Evolutionary conservation across 2,888 invertebrate species (phyloP), one percentile per base, ranked within the genome.

Genomic region (Philhelius pedissequus): DNA sequence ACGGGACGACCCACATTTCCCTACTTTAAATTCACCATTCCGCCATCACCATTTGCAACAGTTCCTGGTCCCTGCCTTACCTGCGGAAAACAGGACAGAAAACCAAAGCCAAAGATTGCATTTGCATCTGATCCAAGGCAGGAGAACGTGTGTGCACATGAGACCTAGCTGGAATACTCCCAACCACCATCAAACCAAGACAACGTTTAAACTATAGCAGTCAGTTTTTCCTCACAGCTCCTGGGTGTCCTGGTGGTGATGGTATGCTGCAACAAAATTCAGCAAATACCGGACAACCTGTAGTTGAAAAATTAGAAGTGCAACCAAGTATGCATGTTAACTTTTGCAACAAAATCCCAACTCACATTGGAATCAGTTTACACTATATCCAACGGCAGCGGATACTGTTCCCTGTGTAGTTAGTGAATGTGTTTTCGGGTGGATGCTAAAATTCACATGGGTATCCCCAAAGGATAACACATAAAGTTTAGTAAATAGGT

Each of bases 301-400:
- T 45, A 79, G 74, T 43, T 83, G 68, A 70, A 79, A 79, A 83
- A 79, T 74, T 83, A 83, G 62, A 74, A 74, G 74, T 79, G 69
- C 74, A 83, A 74, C 83, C 79, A 79, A 74, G 83, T 83, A 70
- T 83, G 74, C 79, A 74, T 70, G 83, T 56, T 74, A 79, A 52
- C 83, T 83, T 48, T 43, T 62, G 78, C 69, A 64, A 66, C 74
- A 74, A 79, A 83, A 79, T 74, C 78, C 78, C 68, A 78, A 62
- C 64, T 64, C 83, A 79, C 62, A 64, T 62, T 35, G 74, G 83
- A 64, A 74, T 83, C 69, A 74, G 71, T 74, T 83, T 74, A 52
- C 74, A 45, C 48, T 18, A 35, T 30, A 18, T 38, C 60, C 54
- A 45, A 8, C 25, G 18, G 32, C 8, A 20, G 18, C 20, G 4